Evolutionary conservation across 23 tunicate species (phyloP).

Genomic region (Ciona savignyi): DNA sequence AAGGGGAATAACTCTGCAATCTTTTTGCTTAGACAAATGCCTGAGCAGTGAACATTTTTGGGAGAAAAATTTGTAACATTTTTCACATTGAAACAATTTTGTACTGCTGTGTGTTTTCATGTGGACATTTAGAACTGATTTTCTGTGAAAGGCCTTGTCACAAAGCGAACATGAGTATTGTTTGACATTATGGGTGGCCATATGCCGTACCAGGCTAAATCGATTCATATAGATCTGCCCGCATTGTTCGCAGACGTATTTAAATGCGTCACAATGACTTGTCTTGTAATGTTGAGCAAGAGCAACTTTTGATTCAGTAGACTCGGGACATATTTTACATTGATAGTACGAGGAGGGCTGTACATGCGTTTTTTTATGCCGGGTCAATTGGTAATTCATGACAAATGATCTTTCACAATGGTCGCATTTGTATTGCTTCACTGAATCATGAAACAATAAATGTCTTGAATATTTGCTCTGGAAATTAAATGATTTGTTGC

Average conservation of each 20-base stretch:
- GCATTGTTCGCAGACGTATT: slow-evolving; percentile 10
- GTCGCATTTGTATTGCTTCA: slow-evolving; percentile 1
- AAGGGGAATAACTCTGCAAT: neutral
- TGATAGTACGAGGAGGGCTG: neutral
- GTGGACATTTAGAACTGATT: slow-evolving; percentile 11
- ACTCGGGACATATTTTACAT: neutral
- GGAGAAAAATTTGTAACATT: slow-evolving; percentile 9
- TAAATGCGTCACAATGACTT: neutral
- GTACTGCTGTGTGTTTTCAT: slow-evolving; percentile 5
- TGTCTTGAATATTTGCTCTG: slow-evolving; percentile 1
- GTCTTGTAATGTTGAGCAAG: slow-evolving; percentile 14
- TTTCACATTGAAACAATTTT: slow-evolving; percentile 6
- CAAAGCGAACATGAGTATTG: neutral
- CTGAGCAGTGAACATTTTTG: slow-evolving; percentile 10
- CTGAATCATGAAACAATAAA: neutral
- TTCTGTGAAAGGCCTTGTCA: slow-evolving; percentile 11
- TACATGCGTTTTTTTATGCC: slow-evolving; percentile 8
- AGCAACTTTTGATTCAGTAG: neutral
- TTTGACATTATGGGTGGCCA: neutral
- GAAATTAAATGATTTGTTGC: slow-evolving; percentile 5
- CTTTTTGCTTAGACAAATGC: slow-evolving; percentile 7
- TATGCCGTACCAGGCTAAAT: slow-evolving; percentile 10
- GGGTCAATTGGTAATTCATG: neutral
- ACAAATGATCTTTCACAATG: neutral
- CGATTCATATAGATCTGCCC: slow-evolving; percentile 5